Percentiles rank a stretch among this genome's conserved stretches.
phyloP scores from a whole-genome alignment of 2,113 vertebrate genomes.

The Mormyrus iriodes region DNA sequence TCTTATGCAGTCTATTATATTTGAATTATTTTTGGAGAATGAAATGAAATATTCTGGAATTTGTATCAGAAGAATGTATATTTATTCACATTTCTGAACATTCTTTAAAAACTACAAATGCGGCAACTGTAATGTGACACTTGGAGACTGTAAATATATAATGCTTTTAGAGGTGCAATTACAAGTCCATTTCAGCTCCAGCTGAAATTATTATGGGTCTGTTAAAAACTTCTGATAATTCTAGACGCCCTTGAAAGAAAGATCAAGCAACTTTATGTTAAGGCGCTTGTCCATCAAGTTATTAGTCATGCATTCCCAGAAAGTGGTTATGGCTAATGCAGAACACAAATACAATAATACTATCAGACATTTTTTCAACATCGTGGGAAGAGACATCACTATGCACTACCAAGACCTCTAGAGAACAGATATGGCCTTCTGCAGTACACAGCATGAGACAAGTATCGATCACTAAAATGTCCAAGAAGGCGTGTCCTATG shows the following conservation, averaged over 20 bases:
- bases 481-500: background rate
- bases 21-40: background rate
- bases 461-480: background rate
- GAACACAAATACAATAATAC: background rate
- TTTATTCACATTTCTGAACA: background rate
- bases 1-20: background rate
- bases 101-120: background rate
- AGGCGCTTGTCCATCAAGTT: background rate
- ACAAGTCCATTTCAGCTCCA: background rate
- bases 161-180: background rate
- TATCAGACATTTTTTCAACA: background rate
- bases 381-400: background rate
- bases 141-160: background rate
- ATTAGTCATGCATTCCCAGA: background rate
- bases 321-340: constrained; percentile 4
- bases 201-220: background rate
- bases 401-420: background rate
- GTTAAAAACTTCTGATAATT: background rate
- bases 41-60: background rate
- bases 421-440: background rate
- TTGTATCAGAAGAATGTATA: background rate
- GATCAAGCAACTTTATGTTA: background rate
- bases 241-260: background rate
- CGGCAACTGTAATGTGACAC: background rate
- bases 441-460: background rate